phyloP scores from a whole-genome alignment of 2,888 invertebrate genomes.

The Aphidius colemani region DNA sequence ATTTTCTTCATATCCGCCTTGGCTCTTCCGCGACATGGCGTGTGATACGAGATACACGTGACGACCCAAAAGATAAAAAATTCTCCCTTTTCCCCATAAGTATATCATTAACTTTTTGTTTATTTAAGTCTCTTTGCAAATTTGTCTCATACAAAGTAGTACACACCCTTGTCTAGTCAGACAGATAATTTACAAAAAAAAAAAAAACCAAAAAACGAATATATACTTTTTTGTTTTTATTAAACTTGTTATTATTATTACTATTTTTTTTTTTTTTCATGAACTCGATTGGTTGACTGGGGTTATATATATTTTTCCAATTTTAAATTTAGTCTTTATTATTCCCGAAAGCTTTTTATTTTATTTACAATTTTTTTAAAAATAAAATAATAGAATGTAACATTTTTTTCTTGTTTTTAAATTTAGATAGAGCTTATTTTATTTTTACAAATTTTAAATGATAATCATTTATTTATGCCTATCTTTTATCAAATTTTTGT shows the following conservation, averaged over 20 bases:
- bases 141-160: not conserved
- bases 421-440: too few relatives aligned
- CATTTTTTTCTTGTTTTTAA: not conserved
- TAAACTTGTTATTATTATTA: too few relatives aligned
- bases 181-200: not conserved
- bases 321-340: too few relatives aligned
- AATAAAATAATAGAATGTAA: too few relatives aligned
- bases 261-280: too few relatives aligned
- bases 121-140: slow-evolving; percentile 6
- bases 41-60: slow-evolving; percentile 33
- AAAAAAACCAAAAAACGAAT: too few relatives aligned
- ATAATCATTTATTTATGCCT: slow-evolving; percentile 6
- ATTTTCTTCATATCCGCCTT: slow-evolving; percentile 9
- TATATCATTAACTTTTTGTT: slow-evolving; percentile 6
- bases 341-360: too few relatives aligned
- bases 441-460: not conserved
- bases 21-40: slow-evolving; percentile 22
- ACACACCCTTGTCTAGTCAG: not conserved
- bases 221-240: too few relatives aligned
- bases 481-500: slow-evolving; percentile 36
- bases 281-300: too few relatives aligned
- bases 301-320: too few relatives aligned
- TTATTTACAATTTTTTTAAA: too few relatives aligned
- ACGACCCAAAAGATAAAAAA: slow-evolving; percentile 37
- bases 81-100: slow-evolving; percentile 9